Base-by-base conservation (phyloP, 2,797 vertebrate genomes). In the Forpus xanthops region DNA sequence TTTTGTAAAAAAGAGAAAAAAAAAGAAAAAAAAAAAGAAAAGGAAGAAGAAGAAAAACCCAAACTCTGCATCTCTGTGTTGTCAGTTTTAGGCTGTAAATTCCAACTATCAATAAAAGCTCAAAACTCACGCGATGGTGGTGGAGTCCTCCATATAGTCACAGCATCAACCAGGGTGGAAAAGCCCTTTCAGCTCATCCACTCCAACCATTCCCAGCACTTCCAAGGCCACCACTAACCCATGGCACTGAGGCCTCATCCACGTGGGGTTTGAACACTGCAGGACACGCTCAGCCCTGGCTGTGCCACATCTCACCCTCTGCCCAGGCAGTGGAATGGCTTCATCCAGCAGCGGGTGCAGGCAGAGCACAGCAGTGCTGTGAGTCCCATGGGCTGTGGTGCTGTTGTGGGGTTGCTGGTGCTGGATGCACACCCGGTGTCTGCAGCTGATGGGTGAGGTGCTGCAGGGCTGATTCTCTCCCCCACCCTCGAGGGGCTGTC, bases 11-110 rank as follows among this genome's bases (percentile, higher is more conserved):
- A 95, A 95, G 2, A 0, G 2, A 8, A 5, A 4, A 97, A 97
- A 97, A 87, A 49, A 62, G 2, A 28, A 20, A 62, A 37, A 14
- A 11, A 20, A 33, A 4, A 35, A 11, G 33, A 8, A 0, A 10
- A 9, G 7, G 28, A 44, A 12, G 23, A 44, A 11, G 5, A 9
- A 11, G 15, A 30, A 11, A 9, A n/a, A 81, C 73, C 58, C 61
- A 35, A 78, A 76, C 97, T 98, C 97, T 97, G 97, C 98, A 97
- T 98, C 96, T 97, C 97, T 96, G 94, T 98, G 98, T 98, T 97
- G 98, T 98, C 98, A 93, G 96, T 96, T 98, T 98, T 98, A 98
- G 98, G 98, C 97, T 98, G 98, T 98, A 98, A 97, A 98, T 98
- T 98, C 97, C 98, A 96, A 96, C 98, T 98, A 98, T 98, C 96